phyloP scores from a whole-genome alignment of 2,113 vertebrate species.

The Etheostoma spectabile region DNA sequence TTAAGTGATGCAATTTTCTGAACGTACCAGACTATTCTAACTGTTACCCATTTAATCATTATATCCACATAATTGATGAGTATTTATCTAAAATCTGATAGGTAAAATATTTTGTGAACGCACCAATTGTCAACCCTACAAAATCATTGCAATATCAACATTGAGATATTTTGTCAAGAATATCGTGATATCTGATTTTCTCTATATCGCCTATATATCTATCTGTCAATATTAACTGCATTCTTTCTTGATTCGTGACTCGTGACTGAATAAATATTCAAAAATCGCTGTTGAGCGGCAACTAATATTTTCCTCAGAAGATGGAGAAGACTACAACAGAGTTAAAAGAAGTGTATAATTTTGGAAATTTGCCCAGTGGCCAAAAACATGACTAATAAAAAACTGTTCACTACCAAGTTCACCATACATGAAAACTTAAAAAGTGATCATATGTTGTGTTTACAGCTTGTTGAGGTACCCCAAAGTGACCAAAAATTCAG shows the following conservation, averaged over 20 bases:
- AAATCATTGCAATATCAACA: too few species aligned
- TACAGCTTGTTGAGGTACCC: not conserved
- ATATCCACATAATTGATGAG: too few species aligned
- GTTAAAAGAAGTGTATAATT: not conserved
- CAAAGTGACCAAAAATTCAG: not conserved
- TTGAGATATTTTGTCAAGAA: too few species aligned
- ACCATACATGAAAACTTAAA: not conserved
- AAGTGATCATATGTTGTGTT: not conserved
- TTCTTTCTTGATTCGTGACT: not conserved
- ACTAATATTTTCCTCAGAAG: not conserved
- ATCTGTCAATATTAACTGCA: too few species aligned
- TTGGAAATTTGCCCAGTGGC: not conserved
- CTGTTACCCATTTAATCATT: too few species aligned
- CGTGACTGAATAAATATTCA: not conserved
- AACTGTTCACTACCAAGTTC: not conserved
- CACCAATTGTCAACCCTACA: too few species aligned
- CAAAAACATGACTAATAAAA: not conserved
- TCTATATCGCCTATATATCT: too few species aligned
- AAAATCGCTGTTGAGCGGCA: not conserved
- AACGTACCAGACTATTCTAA: too few species aligned
- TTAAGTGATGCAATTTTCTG: too few species aligned
- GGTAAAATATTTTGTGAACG: too few species aligned
- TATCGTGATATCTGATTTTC: too few species aligned
- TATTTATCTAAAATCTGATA: too few species aligned
- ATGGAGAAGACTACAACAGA: not conserved